phyloP scores from a whole-genome alignment of 2,113 vertebrate species.

The Microtus oregoni region DNA sequence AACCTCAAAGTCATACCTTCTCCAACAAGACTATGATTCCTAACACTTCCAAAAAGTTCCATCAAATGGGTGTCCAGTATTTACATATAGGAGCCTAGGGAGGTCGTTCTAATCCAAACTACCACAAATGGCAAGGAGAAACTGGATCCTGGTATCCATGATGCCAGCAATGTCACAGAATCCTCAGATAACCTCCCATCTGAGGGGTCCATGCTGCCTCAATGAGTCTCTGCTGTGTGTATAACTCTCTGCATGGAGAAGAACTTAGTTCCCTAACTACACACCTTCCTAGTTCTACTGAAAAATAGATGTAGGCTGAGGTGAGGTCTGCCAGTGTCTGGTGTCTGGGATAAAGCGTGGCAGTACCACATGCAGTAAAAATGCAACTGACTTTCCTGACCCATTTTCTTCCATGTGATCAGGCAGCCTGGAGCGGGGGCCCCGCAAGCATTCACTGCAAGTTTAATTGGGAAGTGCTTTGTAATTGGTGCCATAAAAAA shows the following conservation, averaged over 20 bases:
- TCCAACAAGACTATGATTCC: background rate
- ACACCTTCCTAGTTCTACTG: background rate
- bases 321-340: too few species aligned
- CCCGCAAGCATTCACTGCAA: background rate
- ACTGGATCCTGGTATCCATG: too few species aligned
- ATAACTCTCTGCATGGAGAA: background rate
- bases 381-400: background rate
- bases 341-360: rapidly evolving
- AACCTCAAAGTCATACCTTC: background rate
- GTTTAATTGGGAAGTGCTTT: background rate
- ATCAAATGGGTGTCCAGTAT: background rate
- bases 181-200: background rate
- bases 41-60: background rate
- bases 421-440: background rate
- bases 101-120: background rate
- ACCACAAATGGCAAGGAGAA: background rate
- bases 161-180: background rate
- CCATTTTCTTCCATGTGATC: too few species aligned
- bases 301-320: background rate
- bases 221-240: too few species aligned
- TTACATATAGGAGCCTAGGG: background rate
- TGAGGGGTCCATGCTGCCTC: background rate
- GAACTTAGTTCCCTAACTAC: too few species aligned
- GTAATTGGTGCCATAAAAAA: conserved; percentile 6
- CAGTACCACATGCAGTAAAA: rapidly evolving